Percentiles rank a stretch among this genome's conserved stretches.
These are phyloP conservation scores for Pachypsylla venusta DNA, from an alignment of 1,140 invertebrate genomes.

Conservation along the genomic window DNA sequence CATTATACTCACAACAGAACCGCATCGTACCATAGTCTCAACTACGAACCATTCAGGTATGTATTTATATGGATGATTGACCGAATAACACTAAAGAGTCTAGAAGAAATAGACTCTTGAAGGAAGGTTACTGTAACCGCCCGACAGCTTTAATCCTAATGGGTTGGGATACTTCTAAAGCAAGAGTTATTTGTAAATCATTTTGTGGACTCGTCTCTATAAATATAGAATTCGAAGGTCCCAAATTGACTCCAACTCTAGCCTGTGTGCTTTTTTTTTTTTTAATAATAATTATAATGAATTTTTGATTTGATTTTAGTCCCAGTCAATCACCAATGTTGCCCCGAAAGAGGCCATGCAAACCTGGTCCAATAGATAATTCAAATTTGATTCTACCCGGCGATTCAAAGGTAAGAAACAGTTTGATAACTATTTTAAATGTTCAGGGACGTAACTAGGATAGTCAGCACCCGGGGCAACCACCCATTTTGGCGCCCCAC, in stretches of 20 bases:
- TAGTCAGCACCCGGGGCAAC: too few species aligned
- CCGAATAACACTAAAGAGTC: too few species aligned
- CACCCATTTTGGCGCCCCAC: too few species aligned
- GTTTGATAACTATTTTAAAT: too few species aligned
- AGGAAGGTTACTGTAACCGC: too few species aligned
- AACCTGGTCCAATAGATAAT: slow-evolving; percentile 66
- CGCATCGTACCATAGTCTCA: slow-evolving; percentile 7
- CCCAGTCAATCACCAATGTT: slow-evolving; percentile 30
- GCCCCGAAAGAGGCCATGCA: slow-evolving; percentile 20
- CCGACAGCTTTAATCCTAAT: too few species aligned
- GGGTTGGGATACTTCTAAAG: too few species aligned
- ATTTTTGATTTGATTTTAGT: slow-evolving; percentile 22
- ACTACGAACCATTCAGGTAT: slow-evolving; percentile 2
- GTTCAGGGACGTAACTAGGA: too few species aligned
- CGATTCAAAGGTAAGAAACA: slow-evolving; percentile 43
- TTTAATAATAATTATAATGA: not conserved
- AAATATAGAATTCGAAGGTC: not conserved
- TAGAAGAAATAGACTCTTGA: too few species aligned
- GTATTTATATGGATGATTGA: too few species aligned
- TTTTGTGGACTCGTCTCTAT: not conserved
- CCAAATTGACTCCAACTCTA: not conserved
- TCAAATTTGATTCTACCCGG: slow-evolving; percentile 43
- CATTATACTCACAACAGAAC: not conserved
- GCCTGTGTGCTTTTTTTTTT: not conserved
- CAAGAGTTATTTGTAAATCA: too few species aligned